Evolutionary conservation across 1,140 invertebrate genomes (phyloP).

Genomic region (Zaprionus nigranus): DNA sequence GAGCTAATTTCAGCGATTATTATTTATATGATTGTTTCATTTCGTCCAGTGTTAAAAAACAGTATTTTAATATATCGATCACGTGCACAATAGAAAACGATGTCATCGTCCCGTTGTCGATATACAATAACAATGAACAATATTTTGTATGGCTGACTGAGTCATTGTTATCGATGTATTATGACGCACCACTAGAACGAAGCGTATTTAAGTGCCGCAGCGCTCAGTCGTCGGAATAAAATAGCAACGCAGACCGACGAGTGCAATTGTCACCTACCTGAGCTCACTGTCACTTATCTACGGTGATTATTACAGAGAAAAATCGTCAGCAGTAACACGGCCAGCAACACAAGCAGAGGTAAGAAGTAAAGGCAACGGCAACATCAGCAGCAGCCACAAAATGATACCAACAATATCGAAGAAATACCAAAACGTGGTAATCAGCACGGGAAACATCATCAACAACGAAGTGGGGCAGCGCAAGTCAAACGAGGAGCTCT

Average conservation of each 20-base stretch:
- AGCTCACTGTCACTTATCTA: conserved; percentile 33
- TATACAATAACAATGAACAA: not conserved
- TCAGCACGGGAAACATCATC: conserved; percentile 95
- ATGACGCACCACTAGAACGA: conserved; percentile 18
- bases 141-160: not conserved
- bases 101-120: not conserved
- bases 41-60: too few species aligned
- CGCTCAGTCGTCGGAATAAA: conserved; percentile 35
- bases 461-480: conserved; percentile 90
- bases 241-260: conserved; percentile 46
- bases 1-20: not conserved
- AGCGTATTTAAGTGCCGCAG: conserved; percentile 65
- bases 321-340: conserved; percentile 3
- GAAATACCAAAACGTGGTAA: conserved; percentile 84
- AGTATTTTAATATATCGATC: not conserved
- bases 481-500: conserved; percentile 91
- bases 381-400: conserved; percentile 13
- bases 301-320: conserved; percentile 15
- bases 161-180: conserved; percentile 13
- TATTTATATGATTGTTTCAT: too few species aligned
- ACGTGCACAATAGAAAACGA: not conserved
- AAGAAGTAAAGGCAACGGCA: not conserved
- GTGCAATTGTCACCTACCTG: conserved; percentile 41
- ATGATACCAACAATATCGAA: conserved; percentile 79
- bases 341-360: not conserved